These are phyloP conservation scores for Perognathus longimembris DNA, from an alignment of 2,113 vertebrate species.

Conservation along the genomic window DNA sequence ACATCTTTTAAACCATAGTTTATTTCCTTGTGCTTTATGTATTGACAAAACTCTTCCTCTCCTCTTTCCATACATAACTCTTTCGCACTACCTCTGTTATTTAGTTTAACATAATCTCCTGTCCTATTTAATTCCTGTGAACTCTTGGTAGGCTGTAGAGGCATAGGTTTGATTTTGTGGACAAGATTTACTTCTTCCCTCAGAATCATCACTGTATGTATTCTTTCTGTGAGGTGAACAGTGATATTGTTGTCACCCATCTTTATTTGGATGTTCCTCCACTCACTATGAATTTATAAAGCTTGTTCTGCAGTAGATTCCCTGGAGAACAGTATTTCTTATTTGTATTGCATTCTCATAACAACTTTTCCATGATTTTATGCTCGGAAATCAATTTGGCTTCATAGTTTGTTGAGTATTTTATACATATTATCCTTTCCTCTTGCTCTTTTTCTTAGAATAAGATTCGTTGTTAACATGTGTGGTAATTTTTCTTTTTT, in stretches of 20 bases:
- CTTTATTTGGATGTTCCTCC: neutral
- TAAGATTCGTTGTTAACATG: slow-evolving; percentile 21
- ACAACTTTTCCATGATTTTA: slow-evolving; percentile 42
- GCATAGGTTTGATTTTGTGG: neutral
- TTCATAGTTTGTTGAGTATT: slow-evolving; percentile 25
- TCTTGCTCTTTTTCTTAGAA: neutral
- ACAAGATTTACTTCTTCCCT: neutral
- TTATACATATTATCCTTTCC: neutral
- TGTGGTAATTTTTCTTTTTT: neutral
- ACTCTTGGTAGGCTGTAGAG: neutral
- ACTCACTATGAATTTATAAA: neutral
- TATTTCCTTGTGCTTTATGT: neutral
- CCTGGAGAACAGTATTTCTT: slow-evolving; percentile 52
- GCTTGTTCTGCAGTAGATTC: neutral
- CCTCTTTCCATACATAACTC: accelerated
- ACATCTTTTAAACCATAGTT: neutral
- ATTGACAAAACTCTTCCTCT: neutral
- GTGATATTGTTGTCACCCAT: neutral
- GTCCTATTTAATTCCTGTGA: neutral
- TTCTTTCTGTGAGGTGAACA: neutral
- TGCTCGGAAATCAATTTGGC: slow-evolving; percentile 55
- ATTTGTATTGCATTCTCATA: slow-evolving; percentile 19
- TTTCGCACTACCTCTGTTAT: neutral
- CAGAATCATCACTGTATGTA: neutral
- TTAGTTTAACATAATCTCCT: neutral